Conservation (phyloP, 2,113 vertebrate species). For the Actenoides lindsayi region DNA sequence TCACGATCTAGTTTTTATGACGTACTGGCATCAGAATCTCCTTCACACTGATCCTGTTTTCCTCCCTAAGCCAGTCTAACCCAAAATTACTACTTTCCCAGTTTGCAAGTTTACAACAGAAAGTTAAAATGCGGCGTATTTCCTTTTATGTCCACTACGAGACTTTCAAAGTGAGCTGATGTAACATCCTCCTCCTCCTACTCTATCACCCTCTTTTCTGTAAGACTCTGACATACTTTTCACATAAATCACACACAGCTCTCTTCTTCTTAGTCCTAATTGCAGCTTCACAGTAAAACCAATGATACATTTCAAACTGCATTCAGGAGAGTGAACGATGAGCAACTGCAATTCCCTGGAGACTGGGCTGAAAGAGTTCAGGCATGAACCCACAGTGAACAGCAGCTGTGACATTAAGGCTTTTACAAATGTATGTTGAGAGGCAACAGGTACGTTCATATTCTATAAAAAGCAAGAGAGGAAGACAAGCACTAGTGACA, state of each 20-base stretch:
- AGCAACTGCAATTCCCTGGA: background rate
- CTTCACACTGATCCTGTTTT: background rate
- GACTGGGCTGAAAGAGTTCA: background rate
- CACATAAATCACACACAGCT: background rate
- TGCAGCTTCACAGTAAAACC: background rate
- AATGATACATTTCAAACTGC: background rate
- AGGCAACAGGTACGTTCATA: background rate
- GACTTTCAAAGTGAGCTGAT: background rate
- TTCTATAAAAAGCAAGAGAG: background rate
- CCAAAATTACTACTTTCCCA: background rate
- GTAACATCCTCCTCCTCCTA: background rate
- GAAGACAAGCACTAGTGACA: background rate
- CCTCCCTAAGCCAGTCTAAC: background rate
- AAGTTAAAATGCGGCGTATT: background rate
- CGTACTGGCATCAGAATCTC: background rate
- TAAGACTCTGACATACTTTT: background rate
- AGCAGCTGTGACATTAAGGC: background rate
- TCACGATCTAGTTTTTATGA: background rate
- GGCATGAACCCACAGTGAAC: background rate
- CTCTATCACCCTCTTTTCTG: background rate
- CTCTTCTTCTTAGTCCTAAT: background rate
- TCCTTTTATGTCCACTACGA: background rate
- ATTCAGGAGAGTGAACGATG: background rate
- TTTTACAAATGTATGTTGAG: background rate
- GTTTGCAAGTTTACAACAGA: background rate